A percentile compares a stretch with the other conserved stretches of the same genome.
phyloP scores from a whole-genome alignment of 2,113 vertebrate genomes.

The Odocoileus hemionus region DNA sequence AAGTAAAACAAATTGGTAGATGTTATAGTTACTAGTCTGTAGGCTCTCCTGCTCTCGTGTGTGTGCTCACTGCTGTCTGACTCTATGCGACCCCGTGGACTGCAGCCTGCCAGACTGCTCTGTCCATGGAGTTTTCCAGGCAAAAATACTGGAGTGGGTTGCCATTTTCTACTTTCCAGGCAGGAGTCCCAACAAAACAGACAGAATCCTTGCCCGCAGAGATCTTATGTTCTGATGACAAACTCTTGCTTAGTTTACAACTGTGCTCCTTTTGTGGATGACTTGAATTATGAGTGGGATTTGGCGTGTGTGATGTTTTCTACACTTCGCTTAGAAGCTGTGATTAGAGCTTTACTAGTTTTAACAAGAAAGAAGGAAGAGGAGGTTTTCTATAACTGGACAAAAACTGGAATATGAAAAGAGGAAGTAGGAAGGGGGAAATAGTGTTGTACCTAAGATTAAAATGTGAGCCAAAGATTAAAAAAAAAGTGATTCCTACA shows the following conservation, averaged over 20 bases:
- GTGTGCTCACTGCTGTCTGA: background rate
- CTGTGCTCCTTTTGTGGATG: background rate
- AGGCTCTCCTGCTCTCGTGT: background rate
- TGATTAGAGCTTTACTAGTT: slow-evolving; percentile 21
- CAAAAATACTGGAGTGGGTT: background rate
- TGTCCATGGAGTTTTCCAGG: background rate
- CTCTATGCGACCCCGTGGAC: background rate
- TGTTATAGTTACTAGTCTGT: background rate
- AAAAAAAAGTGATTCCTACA: background rate
- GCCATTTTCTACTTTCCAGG: background rate
- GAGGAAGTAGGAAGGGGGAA: background rate
- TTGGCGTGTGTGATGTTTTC: background rate
- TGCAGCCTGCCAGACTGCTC: background rate
- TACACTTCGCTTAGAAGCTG: background rate
- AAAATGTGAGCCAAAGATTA: background rate
- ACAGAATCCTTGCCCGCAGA: background rate
- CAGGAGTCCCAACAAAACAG: background rate
- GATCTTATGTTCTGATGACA: background rate
- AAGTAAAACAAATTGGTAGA: background rate
- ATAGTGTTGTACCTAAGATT: background rate
- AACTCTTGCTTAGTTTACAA: background rate
- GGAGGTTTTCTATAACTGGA: slow-evolving; percentile 8
- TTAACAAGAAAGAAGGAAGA: slow-evolving; percentile 6
- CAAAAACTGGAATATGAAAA: slow-evolving; percentile 10
- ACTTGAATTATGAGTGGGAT: background rate